phyloP scores from a whole-genome alignment of 1,140 invertebrate genomes.

The Caligus rogercresseyi region DNA sequence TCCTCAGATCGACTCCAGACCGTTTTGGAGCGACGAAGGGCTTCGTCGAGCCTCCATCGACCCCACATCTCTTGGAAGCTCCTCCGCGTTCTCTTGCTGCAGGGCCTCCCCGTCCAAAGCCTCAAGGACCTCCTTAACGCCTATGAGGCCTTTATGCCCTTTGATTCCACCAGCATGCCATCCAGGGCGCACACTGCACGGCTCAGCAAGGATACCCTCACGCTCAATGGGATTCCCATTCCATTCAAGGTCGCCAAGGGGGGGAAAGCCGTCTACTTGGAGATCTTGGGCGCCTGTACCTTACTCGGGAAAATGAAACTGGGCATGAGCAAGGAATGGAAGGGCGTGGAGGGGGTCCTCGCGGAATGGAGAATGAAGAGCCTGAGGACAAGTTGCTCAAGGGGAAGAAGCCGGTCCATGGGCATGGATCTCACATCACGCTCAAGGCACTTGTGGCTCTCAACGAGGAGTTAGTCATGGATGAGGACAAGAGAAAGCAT shows the following conservation, averaged over 20 bases:
- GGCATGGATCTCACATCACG: not conserved
- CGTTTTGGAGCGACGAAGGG: not conserved
- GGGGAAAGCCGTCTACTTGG: constrained; percentile 1
- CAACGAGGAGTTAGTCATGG: not conserved
- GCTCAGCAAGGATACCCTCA: not conserved
- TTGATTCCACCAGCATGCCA: not conserved
- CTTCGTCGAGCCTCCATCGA: not conserved
- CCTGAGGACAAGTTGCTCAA: not conserved
- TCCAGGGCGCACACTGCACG: not conserved
- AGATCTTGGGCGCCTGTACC: constrained; percentile 4
- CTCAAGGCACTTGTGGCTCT: not conserved
- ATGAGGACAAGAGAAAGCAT: not conserved
- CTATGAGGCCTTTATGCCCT: not conserved
- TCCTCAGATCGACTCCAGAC: not conserved
- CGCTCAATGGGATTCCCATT: not conserved
- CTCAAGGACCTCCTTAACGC: not conserved
- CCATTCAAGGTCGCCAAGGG: not conserved
- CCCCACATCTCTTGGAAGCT: not conserved
- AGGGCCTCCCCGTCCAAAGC: not conserved
- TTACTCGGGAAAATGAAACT: constrained; percentile 4
- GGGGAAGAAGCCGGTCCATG: not conserved
- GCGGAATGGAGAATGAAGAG: not conserved
- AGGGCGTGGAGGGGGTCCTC: not conserved
- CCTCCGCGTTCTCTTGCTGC: not conserved
- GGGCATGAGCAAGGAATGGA: constrained; percentile 9